A percentile compares a stretch with the other conserved stretches of the same genome.
These are phyloP conservation scores for Corythaeola cristata DNA, from an alignment of 2,113 vertebrate species.

Conservation along the genomic window DNA sequence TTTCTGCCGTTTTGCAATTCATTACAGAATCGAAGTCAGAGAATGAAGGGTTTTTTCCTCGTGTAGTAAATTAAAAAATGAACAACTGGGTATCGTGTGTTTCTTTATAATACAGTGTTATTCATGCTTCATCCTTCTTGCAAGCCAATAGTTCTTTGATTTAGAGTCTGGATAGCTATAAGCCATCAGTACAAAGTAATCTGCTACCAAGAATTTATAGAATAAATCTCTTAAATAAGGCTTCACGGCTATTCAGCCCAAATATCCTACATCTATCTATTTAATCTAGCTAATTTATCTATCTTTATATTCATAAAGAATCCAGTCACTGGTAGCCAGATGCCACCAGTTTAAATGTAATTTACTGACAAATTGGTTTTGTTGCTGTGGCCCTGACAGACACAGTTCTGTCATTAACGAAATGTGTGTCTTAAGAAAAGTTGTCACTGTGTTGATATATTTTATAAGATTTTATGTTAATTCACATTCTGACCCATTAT, in stretches of 20 bases:
- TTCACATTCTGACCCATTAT: background rate
- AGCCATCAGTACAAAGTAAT: constrained; percentile 40
- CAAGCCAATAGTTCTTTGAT: constrained; percentile 6
- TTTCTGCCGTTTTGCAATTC: constrained; percentile 18
- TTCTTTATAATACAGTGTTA: background rate
- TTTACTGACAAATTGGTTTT: background rate
- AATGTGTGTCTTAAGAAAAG: background rate
- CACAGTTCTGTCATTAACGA: constrained; percentile 12
- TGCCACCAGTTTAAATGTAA: background rate
- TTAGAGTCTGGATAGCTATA: constrained; percentile 28
- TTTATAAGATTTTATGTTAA: background rate
- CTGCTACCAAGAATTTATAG: constrained; percentile 44
- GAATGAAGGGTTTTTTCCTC: background rate
- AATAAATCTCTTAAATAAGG: constrained; percentile 55
- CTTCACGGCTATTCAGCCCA: background rate
- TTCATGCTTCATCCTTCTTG: background rate
- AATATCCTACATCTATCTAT: constrained; percentile 18
- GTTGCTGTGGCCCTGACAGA: background rate
- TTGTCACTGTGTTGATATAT: background rate
- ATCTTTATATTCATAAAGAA: background rate
- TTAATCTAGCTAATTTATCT: constrained; percentile 52
- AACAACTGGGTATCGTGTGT: background rate
- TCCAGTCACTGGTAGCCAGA: background rate
- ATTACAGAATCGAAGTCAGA: background rate
- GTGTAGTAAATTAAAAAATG: constrained; percentile 5